Evolutionary conservation across 2,888 invertebrate genomes (phyloP).

Genomic region (Tenthredo mesomela): DNA sequence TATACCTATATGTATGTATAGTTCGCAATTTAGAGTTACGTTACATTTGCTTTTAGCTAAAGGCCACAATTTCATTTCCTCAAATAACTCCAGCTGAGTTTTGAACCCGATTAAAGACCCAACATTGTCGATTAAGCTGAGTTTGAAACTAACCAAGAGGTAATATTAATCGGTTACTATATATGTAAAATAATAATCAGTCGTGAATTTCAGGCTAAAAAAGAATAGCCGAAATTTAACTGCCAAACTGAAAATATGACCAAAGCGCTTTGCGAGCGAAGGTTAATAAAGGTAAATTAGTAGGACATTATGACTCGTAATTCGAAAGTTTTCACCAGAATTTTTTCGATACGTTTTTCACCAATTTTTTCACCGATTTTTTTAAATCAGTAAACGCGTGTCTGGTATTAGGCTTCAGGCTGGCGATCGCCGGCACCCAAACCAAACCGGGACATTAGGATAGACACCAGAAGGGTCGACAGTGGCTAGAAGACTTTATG

Average conservation of each 20-base stretch:
- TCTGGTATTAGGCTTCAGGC: conserved; percentile 47
- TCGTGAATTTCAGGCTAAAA: neutral
- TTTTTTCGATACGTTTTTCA: conserved; percentile 46
- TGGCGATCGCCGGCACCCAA: conserved; percentile 18
- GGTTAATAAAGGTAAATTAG: conserved; percentile 10
- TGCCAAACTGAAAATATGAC: conserved; percentile 9
- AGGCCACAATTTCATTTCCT: conserved; percentile 8
- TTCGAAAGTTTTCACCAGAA: conserved; percentile 19
- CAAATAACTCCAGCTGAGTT: neutral
- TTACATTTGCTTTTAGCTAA: conserved; percentile 11
- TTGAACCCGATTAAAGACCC: conserved; percentile 13
- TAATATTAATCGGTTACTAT: neutral
- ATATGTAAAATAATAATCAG: neutral
- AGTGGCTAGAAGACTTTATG: conserved; percentile 53
- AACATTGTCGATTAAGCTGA: conserved; percentile 29
- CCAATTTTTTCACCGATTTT: conserved; percentile 25
- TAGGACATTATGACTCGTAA: conserved; percentile 38
- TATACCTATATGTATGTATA: neutral
- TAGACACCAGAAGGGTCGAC: conserved; percentile 54
- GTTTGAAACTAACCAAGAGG: conserved; percentile 12
- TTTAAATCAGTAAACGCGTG: conserved; percentile 56
- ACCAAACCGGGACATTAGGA: conserved; percentile 53
- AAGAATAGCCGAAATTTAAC: neutral
- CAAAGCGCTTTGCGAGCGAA: neutral
- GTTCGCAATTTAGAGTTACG: neutral